Evolutionary conservation across 2,113 vertebrate species (phyloP).

Genomic region (Nothobranchius furzeri): DNA sequence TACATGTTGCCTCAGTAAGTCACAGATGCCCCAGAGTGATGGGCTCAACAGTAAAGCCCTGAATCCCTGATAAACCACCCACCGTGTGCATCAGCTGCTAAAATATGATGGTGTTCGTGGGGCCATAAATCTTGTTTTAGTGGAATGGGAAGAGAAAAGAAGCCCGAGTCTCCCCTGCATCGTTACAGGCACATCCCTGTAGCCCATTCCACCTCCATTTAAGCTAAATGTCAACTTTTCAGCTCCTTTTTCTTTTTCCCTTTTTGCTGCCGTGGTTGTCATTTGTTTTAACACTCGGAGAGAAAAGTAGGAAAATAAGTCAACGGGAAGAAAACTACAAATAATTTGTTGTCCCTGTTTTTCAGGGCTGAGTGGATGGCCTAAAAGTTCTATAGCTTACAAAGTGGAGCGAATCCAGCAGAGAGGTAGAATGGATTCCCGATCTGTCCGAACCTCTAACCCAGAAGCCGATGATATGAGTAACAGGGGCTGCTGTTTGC

Average conservation of each 20-base stretch:
- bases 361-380: conserved; percentile 54
- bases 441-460: conserved; percentile 58
- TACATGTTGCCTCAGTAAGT: conserved; percentile 62
- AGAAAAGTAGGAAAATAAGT: conserved; percentile 70
- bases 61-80: conserved; percentile 81
- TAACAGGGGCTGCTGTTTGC: conserved; percentile 58
- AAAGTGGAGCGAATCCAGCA: conserved; percentile 44
- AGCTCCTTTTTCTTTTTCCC: conserved; percentile 23
- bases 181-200: conserved; percentile 75
- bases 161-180: conserved; percentile 72
- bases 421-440: conserved; percentile 68
- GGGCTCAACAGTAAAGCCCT: conserved; percentile 76
- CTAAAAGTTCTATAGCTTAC: conserved; percentile 43
- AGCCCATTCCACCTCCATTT: conserved; percentile 79
- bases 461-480: conserved; percentile 57
- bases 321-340: conserved; percentile 69
- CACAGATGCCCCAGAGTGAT: conserved; percentile 70
- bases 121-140: conserved; percentile 82
- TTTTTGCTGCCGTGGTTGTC: conserved; percentile 64
- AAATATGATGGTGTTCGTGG: conserved; percentile 79
- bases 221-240: conserved; percentile 84
- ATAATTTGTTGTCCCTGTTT: conserved; percentile 61
- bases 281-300: conserved; percentile 75
- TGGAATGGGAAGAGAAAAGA: conserved; percentile 63
- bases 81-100: conserved; percentile 75